Evolutionary conservation across 1,140 invertebrate genomes (phyloP), one percentile per base, ranked within the genome.

Genomic region (Magallana gigas): DNA sequence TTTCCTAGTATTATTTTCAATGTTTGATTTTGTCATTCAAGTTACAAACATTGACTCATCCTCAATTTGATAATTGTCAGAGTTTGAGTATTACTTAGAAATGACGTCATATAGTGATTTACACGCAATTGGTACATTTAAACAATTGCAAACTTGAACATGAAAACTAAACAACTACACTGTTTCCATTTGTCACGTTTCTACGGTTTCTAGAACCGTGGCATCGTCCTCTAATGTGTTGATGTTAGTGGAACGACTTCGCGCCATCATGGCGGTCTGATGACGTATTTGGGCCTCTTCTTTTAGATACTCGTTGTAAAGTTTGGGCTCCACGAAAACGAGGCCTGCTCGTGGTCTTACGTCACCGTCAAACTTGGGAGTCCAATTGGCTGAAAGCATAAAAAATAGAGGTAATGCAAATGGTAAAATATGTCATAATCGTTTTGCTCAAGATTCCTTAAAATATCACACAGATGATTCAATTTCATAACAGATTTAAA

Each of bases 381-480:
- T 89, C 88, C 88, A 89, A 87, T 87, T 89, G 85, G 88, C 88
- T 89, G 85, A 23, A 89, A 88, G 62, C 76, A 57, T 86, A 64
- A 36, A 58, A 18, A 5, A 81, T 6, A 60, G 14, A 57, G 18
- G 71, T 71, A n/a, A 12, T 57, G 18, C 8, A 36, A 0, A 23
- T 3, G 82, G 11, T 2, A 29, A 36, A 81, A 81, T 48, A 81
- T 81, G 56, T 68, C n/a, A 8, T 48, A 48, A 48, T 48, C 36
- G 36, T 48, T 48, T 48, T 48, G 36, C 5, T 48, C 36, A 48
- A 48, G 36, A 48, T 48, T 48, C 36, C 3, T 48, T 48, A 48
- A 48, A 48, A 48, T 48, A 48, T 4, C 36, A 48, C 36, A 48
- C 36, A 48, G 23, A 23, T 48, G 5, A 5, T 48, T 48, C 36